phyloP scores from a whole-genome alignment of 2,113 vertebrate species.

The Paralichthys olivaceus region DNA sequence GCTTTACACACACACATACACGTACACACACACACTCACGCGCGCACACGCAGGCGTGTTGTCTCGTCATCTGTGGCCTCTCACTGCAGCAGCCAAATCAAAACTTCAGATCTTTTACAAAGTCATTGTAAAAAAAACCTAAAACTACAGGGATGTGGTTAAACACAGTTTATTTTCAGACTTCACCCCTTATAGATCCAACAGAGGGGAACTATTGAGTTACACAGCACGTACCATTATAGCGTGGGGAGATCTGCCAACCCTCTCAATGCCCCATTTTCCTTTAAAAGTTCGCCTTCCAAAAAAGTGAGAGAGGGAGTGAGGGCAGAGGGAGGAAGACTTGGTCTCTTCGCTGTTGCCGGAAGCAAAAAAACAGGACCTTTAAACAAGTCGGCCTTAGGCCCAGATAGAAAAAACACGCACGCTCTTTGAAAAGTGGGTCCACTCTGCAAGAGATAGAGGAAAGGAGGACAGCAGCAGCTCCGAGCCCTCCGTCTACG shows the following conservation, averaged over 20 bases:
- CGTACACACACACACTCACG: constrained; percentile 17
- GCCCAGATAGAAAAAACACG: constrained; percentile 69
- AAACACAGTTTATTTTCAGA: constrained; percentile 48
- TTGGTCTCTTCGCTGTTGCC: constrained; percentile 83
- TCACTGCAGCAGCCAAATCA: background rate
- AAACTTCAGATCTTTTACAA: constrained; percentile 39
- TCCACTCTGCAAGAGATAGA: constrained; percentile 68
- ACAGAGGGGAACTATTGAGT: constrained; percentile 80
- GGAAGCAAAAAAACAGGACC: constrained; percentile 80
- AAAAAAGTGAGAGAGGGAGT: constrained; percentile 77
- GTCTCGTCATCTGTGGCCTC: constrained; percentile 39
- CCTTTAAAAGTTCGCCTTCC: constrained; percentile 84
- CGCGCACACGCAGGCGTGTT: constrained; percentile 42
- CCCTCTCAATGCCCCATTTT: constrained; percentile 87
- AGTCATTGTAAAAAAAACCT: constrained; percentile 10
- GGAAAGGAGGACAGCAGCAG: constrained; percentile 49
- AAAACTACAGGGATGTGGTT: constrained; percentile 21
- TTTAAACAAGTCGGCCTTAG: constrained; percentile 79
- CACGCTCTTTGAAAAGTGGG: constrained; percentile 69
- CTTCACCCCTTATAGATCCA: constrained; percentile 63
- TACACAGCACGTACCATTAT: constrained; percentile 88
- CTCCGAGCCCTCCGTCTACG: constrained; percentile 57
- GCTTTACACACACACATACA: constrained; percentile 14
- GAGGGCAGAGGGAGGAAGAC: constrained; percentile 74
- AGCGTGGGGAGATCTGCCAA: constrained; percentile 85